Conservation (phyloP, 2,113 vertebrate species). For the Plotosus lineatus region DNA sequence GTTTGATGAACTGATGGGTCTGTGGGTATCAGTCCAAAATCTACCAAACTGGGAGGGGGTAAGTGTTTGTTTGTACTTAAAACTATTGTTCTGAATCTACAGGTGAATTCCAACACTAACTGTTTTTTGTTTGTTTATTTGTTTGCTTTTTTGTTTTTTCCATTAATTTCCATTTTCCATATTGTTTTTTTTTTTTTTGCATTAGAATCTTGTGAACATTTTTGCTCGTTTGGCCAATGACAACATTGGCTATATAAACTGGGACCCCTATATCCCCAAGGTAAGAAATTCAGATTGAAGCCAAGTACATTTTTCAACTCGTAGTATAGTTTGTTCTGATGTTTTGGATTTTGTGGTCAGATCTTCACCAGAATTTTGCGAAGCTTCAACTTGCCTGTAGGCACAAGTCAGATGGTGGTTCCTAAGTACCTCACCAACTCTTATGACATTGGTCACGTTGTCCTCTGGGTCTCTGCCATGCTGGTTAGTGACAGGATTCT, state of each 20-base stretch:
- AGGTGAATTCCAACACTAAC: background rate
- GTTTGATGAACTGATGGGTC: conserved; percentile 92
- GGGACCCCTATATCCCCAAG: conserved; percentile 97
- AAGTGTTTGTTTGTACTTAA: conserved; percentile 60
- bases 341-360: conserved; percentile 62
- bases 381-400: conserved; percentile 96
- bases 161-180: too few relatives aligned
- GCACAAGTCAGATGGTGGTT: conserved; percentile 92
- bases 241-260: conserved; percentile 97
- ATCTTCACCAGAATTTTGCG: conserved; percentile 95
- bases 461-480: conserved; percentile 95
- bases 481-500: conserved; percentile 78
- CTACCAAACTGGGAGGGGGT: conserved; percentile 98
- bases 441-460: conserved; percentile 93
- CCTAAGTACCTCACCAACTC: conserved; percentile 89
- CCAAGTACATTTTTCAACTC: background rate
- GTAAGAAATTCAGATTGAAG: conserved; percentile 62
- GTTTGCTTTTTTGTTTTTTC: too few relatives aligned
- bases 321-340: background rate
- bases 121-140: conserved; percentile 21
- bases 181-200: conserved; percentile 46
- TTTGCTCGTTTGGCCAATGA: conserved; percentile 95
- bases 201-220: conserved; percentile 91
- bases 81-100: background rate
- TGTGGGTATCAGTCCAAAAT: conserved; percentile 97